These are phyloP conservation scores for Mystacides longicornis DNA, from an alignment of 2,888 invertebrate genomes.

Conservation along the genomic window DNA sequence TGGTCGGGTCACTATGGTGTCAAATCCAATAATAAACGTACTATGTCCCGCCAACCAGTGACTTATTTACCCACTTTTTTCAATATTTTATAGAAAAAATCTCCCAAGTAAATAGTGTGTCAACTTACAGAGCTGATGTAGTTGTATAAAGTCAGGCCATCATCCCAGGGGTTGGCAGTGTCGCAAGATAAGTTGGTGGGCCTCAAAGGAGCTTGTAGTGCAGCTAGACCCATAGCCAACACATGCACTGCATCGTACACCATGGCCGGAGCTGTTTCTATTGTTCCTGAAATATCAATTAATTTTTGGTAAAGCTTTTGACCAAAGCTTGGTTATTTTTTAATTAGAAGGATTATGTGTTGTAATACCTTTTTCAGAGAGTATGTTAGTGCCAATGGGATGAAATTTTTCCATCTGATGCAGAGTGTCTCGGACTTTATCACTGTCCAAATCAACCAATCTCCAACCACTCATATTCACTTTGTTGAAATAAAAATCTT, in stretches of 20 bases:
- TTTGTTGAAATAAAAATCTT: slow-evolving; percentile 88
- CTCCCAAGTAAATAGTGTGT: background rate
- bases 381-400: slow-evolving; percentile 71
- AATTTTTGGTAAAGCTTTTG: background rate
- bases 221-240: slow-evolving; percentile 68
- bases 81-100: no score
- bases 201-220: slow-evolving; percentile 61
- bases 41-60: no score
- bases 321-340: background rate
- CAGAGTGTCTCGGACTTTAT: slow-evolving; percentile 65
- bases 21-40: no score
- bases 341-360: background rate
- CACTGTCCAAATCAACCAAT: slow-evolving; percentile 72
- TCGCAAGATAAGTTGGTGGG: slow-evolving; percentile 78
- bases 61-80: no score
- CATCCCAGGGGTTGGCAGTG: slow-evolving; percentile 67
- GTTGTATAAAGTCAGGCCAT: slow-evolving; percentile 68
- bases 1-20: no score
- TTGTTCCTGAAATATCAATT: background rate
- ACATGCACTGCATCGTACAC: slow-evolving; percentile 82
- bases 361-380: slow-evolving; percentile 60
- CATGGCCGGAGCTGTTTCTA: slow-evolving; percentile 77
- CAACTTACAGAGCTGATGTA: slow-evolving; percentile 62
- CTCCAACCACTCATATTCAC: slow-evolving; percentile 95
- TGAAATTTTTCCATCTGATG: slow-evolving; percentile 85